Evolutionary conservation across 1,140 invertebrate species (phyloP), one percentile per base, ranked within the genome.

Genomic region (Solen grandis): DNA sequence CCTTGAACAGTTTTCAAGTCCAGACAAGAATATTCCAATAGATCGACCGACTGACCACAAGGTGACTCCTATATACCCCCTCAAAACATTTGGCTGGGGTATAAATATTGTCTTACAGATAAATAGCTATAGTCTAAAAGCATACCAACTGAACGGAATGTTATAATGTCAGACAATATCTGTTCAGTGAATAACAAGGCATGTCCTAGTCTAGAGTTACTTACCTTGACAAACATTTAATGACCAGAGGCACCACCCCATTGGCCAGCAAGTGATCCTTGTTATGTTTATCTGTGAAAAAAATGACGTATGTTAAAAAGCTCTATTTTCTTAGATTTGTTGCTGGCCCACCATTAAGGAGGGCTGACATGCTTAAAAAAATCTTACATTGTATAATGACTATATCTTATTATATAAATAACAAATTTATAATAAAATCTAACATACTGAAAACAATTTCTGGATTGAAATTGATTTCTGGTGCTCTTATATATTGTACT

Each of bases 191-290:
- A 46, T 46, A 8, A 10, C 41, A 10, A 46, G 8, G 41, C 19
- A 19, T 8, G 19, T 10, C 41, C n/a, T n/a, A n/a, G n/a, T n/a
- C n/a, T n/a, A 63, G 10, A 46, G 41, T 10, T 19, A 46, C 8
- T 10, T 63, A 54, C 31, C 60, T 65, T 8, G 74, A 77, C 10
- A 77, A 52, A 57, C 74, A 77, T 27, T 27, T 33, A 16, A 77
- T 77, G 8, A 77, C 63, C 29, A 68, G 46, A 19, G 46, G 36
- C 3, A 77, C 50, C 5, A 60, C 63, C 5, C 74, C 74, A 77
- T 77, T 77, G 25, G 62, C 63, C 16, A 66, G 29, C 5, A 77
- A 52, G 31, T 77, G 50, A n/a, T 59, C 50, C 46, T 59, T 77
- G 25, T 77, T 77, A 0, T 66, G 38, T 19, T 38, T 63, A 25